A percentile compares a stretch with the other conserved stretches of the same genome.
Evolutionary conservation across 2,797 vertebrate species (phyloP).

Genomic region (Periophthalmus magnuspinnatus): DNA sequence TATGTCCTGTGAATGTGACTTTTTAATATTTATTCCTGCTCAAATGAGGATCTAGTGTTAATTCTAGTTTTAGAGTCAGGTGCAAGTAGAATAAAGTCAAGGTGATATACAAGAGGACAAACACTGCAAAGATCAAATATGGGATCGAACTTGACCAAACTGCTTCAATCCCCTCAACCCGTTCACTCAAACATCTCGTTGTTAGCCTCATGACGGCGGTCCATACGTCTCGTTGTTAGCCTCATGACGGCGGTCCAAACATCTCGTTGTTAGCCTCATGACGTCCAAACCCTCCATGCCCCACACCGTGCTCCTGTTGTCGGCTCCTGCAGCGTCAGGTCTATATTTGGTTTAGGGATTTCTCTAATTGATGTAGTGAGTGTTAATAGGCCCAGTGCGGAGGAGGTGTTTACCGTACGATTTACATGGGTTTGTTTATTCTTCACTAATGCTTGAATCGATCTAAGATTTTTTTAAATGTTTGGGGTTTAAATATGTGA

Average conservation of each 20-base stretch:
- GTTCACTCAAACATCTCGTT: background rate
- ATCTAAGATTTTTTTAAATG: background rate
- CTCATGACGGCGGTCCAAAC: background rate
- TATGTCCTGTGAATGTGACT: no score
- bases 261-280: no score
- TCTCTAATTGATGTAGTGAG: background rate
- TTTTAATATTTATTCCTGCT: no score
- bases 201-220: background rate
- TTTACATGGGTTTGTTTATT: background rate
- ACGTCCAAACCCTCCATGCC: no score
- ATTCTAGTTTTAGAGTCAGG: no score
- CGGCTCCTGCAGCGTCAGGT: background rate
- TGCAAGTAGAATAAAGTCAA: no score
- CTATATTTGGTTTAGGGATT: background rate
- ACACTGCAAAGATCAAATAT: no score
- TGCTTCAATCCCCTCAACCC: background rate
- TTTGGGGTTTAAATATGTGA: no score
- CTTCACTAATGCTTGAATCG: background rate
- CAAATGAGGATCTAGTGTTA: no score
- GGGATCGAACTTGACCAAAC: no score
- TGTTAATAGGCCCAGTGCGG: background rate
- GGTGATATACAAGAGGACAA: no score
- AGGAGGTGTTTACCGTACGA: background rate
- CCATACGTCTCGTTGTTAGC: background rate
- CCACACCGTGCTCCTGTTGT: background rate